These are phyloP conservation scores for Pangasius mekongensis DNA, from an alignment of 2,797 vertebrate species.

Conservation along the genomic window DNA sequence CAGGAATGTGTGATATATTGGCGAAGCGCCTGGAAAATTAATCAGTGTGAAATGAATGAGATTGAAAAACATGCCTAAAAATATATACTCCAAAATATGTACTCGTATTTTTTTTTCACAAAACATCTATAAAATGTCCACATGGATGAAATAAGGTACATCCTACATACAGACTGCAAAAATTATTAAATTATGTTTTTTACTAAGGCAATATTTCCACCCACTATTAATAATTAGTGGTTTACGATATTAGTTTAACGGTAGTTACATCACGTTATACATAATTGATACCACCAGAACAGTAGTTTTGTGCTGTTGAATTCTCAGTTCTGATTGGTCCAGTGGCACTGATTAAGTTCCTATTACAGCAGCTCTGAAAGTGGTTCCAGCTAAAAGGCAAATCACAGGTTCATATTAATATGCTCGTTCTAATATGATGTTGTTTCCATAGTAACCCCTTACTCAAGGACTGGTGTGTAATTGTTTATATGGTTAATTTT, in stretches of 20 bases:
- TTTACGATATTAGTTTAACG: not conserved
- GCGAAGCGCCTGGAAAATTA: conserved; percentile 45
- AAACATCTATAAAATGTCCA: not conserved
- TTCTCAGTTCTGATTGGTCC: not conserved
- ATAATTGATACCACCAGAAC: not conserved
- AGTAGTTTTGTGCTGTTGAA: not conserved
- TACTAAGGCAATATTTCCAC: not conserved
- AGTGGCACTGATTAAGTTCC: not conserved
- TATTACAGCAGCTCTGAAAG: not conserved
- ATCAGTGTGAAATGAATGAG: conserved; percentile 45
- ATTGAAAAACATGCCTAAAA: conserved; percentile 8
- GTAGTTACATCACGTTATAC: not conserved
- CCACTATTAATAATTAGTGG: not conserved
- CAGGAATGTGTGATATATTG: conserved; percentile 50
- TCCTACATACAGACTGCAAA: not conserved
- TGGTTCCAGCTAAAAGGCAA: not conserved
- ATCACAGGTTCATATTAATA: not conserved
- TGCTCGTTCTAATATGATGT: not conserved
- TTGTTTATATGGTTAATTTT: not conserved
- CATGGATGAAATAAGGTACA: not conserved
- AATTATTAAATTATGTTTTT: not conserved
- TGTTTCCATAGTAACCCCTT: not conserved
- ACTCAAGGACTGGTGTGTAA: not conserved
- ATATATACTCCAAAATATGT: not conserved
- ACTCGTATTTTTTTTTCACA: not conserved